Base-by-base conservation (phyloP, 2,113 vertebrate genomes). In the Ahaetulla prasina region DNA sequence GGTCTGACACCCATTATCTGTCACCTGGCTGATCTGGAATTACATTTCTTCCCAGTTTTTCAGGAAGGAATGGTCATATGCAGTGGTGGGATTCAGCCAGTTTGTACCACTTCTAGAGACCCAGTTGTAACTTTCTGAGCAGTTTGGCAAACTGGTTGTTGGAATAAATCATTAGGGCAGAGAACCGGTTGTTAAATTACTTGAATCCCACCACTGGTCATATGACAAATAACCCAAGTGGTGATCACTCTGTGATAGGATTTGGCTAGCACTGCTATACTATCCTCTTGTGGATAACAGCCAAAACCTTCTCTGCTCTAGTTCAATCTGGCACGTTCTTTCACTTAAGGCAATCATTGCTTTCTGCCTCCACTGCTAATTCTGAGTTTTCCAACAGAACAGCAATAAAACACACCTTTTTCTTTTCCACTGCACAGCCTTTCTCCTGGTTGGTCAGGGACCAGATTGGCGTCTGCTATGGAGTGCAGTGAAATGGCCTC, bases 361-460 rank as follows among this genome's bases (percentile, higher is more conserved):
- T 91, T 91, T 84, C 94, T 49, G 23, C 92, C 88, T 93, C 91
- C 74, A 0, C 1, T 57, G 94, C 93, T 96, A 95, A 95, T 95
- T 97, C 94, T 93, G 94, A 96, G 2, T 89, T 95, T 93, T 22
- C 50, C 20, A 22, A 54, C 53, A 74, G 47, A 95, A 93, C 92
- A 53, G 8, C 0, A 86, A 93, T n/a, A 53, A 90, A 90, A 93
- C 89, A 53, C 43, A 0, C 3, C 88, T 60, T 45, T 89, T 22
- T 54, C n/a, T 91, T 60, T n/a, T 68, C 94, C 94, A 95, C 94
- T 95, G 94, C 95, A 94, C 93, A 91, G 94, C 94, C 95, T 53
- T 91, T 95, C 96, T 95, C 94, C 96, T 96, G 93, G 92, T 93
- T 6, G 95, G 94, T 95, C 90, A 88, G 92, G 93, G 45, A 27